Conservation (phyloP, 1,140 invertebrate species). For the Battus philenor region DNA sequence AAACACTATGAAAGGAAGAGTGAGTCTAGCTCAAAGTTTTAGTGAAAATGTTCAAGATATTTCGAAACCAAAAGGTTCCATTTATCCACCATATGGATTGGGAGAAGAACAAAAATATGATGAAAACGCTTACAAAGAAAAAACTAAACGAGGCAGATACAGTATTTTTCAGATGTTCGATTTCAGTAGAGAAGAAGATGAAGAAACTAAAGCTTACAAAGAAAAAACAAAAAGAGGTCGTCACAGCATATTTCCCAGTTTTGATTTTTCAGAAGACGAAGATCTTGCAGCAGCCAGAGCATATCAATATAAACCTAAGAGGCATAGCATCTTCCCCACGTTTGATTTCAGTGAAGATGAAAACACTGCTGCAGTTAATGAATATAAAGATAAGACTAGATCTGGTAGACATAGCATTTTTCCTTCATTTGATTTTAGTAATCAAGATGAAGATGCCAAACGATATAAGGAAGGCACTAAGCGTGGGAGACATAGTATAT, state of each 20-base stretch:
- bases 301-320: slow-evolving; percentile 55
- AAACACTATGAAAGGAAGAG: slow-evolving; percentile 52
- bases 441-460: slow-evolving; percentile 45
- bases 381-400: slow-evolving; percentile 38
- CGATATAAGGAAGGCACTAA: slow-evolving; percentile 59
- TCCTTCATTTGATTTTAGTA: slow-evolving; percentile 55
- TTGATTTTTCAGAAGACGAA: slow-evolving; percentile 64
- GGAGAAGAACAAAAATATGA: slow-evolving; percentile 41
- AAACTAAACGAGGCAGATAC: slow-evolving; percentile 34
- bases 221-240: slow-evolving; percentile 55
- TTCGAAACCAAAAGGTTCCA: slow-evolving; percentile 47
- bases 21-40: slow-evolving; percentile 32
- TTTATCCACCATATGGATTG: slow-evolving; percentile 45
- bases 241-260: slow-evolving; percentile 60
- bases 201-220: slow-evolving; percentile 38
- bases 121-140: slow-evolving; percentile 35
- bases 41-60: slow-evolving; percentile 36
- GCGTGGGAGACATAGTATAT: slow-evolving; percentile 58
- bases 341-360: slow-evolving; percentile 62
- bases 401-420: slow-evolving; percentile 49
- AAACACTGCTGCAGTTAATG: slow-evolving; percentile 27
- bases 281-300: slow-evolving; percentile 38
- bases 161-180: slow-evolving; percentile 40
- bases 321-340: slow-evolving; percentile 63
- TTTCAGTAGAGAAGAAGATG: slow-evolving; percentile 27